Base-by-base conservation (phyloP, 2,888 invertebrate species). In the Drosophila tanythrix region DNA sequence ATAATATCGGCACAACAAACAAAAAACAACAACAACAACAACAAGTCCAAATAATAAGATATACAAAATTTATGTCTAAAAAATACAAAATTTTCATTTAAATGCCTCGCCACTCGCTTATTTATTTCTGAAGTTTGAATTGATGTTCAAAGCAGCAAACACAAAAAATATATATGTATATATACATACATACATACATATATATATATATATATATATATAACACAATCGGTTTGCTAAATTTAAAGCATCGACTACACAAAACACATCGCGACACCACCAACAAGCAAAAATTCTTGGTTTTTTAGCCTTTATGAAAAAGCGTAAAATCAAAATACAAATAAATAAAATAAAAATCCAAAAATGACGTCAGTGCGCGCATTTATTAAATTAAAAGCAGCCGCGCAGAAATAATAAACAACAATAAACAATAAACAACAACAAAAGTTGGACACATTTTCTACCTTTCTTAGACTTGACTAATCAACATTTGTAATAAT, bases 321-420 rank as follows among this genome's bases (percentile, higher is more conserved):
- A 18, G 13, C 21, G 27, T 25, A 18, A 33, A 25, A 3, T 27
- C 2, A 15, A 25, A 25, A 25, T 46, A 25, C 25, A 46, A 25
- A 25, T 33, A 46, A 25, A 35, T 29, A 13, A 13, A 36, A 36
- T 38, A 33, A 50, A 35, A 38, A 31, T 27, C 61, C 66, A 68
- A 71, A 84, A 76, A 87, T 90, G 89, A 90, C 90, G 90, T 89
- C 90, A 90, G 90, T 62, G 66, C 21, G 35, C 46, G 65, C 58
- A 70, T 79, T 85, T 85, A 86, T 75, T 74, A 68, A 76, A 79
- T 70, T 61, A 68, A 66, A 72, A 64, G 52, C 48, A 58, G 38
- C 38, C 48, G 25, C 35, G 38, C 38, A 58, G 25, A 60, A 79
- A 69, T 10, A 18, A 35, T 53, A 21, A 25, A 63, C 38, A 43